These are phyloP conservation scores for Thripadectes ignobilis DNA, from an alignment of 2,797 vertebrate genomes.

Conservation along the genomic window DNA sequence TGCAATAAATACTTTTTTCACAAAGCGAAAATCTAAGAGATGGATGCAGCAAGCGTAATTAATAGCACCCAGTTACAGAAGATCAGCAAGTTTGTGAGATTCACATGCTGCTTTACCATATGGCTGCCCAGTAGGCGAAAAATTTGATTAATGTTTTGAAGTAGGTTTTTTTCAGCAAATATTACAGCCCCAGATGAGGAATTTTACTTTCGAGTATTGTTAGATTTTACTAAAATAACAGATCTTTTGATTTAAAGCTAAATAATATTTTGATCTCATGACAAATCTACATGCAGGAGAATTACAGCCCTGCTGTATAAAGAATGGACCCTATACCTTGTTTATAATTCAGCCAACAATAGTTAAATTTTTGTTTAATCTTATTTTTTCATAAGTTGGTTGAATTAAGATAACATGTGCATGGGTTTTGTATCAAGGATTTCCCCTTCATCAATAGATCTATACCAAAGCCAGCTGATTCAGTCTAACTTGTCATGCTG, in stretches of 20 bases:
- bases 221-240: constrained; percentile 69
- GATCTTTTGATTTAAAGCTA: constrained; percentile 76
- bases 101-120: constrained; percentile 99
- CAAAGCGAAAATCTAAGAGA: constrained; percentile 92
- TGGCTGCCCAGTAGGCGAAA: constrained; percentile 99
- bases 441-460: background rate
- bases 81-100: constrained; percentile 99
- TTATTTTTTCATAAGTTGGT: background rate
- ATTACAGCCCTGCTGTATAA: constrained; percentile 48
- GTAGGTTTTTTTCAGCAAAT: constrained; percentile 90
- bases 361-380: constrained; percentile 4
- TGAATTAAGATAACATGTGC: background rate
- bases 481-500: background rate
- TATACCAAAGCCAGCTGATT: background rate
- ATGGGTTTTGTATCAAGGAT: background rate
- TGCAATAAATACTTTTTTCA: constrained; percentile 92
- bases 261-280: constrained; percentile 73
- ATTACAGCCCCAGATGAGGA: constrained; percentile 94
- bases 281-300: constrained; percentile 67
- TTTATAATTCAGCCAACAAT: constrained; percentile 30
- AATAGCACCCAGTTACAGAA: constrained; percentile 99
- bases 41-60: constrained; percentile 99
- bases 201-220: constrained; percentile 76
- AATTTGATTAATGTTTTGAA: constrained; percentile 99
- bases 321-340: constrained; percentile 15